phyloP scores from a whole-genome alignment of 2,113 vertebrate genomes.

The Pedionomus torquatus region DNA sequence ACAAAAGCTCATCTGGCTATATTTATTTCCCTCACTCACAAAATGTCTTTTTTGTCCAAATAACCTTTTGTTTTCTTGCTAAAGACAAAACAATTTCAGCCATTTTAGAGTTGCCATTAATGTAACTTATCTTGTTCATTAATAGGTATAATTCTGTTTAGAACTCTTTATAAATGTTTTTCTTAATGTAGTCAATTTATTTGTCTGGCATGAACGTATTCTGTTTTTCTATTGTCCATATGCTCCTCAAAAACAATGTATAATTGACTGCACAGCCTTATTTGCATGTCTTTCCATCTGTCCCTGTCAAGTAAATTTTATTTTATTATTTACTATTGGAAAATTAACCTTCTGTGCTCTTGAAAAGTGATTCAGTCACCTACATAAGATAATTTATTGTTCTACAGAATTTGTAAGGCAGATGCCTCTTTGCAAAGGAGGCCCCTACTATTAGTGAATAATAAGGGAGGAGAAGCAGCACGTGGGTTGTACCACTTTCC shows the following conservation, averaged over 20 bases:
- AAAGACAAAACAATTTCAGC: not conserved
- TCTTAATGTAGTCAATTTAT: not conserved
- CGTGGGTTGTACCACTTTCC: not conserved
- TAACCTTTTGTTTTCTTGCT: not conserved
- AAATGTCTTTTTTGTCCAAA: not conserved
- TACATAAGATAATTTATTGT: not conserved
- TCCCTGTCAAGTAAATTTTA: not conserved
- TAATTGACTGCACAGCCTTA: not conserved
- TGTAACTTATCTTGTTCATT: not conserved
- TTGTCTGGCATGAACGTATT: not conserved
- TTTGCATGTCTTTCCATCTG: conserved; percentile 28
- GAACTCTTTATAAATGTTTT: not conserved
- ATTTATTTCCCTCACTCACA: not conserved
- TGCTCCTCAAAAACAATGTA: not conserved
- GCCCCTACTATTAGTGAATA: not conserved
- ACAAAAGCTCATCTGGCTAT: not conserved
- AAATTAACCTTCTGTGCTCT: conserved; percentile 40
- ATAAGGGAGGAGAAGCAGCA: not conserved
- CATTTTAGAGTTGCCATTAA: not conserved
- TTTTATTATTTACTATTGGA: conserved; percentile 14
- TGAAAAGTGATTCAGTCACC: not conserved
- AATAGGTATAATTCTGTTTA: not conserved
- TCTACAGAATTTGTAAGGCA: not conserved
- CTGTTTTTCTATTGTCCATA: not conserved
- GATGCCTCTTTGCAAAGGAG: not conserved